Evolutionary conservation across 2,888 invertebrate genomes (phyloP), one percentile per base, ranked within the genome.

Genomic region (Diabrotica balteata): DNA sequence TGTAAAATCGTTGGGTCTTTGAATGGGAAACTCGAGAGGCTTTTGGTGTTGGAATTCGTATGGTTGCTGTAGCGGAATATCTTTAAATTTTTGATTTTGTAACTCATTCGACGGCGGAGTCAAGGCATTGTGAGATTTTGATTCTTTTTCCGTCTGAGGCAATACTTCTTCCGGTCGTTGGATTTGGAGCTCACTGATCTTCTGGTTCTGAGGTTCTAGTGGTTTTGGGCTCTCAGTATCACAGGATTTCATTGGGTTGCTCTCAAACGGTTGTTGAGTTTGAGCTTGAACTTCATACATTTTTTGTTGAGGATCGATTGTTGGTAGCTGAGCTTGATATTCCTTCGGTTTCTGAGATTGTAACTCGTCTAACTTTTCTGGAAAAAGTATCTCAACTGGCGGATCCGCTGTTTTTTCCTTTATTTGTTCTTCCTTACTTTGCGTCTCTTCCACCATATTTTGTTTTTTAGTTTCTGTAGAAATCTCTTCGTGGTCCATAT

Each of bases 291-390:
- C 9, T 8, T 32, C 32, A 11, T 9, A 7, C 7, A 7, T 44
- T 5, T 11, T 55, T 45, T 55, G 55, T 60, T 32, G 60, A 17
- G 17, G 42, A 7, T 58, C 58, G 4, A 3, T 58, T 4, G 55
- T 58, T 4, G 55, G 44, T 44, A 44, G 10, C 3, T n/a, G 22
- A 2, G 43, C 49, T 51, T 51, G 44, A 49, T 17, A 4, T 7
- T 44, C 43, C 8, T 43, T 10, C 4, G 43, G 50, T 11, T 22
- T 43, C 32, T 59, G 59, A 60, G 43, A 17, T 8, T 42, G 44
- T 1, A 44, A 10, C 7, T 43, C 44, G 10, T 32, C 32, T 32
- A 32, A 32, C 32, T 32, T 32, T 32, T 32, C 32, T 32, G 32
- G 32, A 32, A 32, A 32, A 32, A 32, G 32, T 5, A 32, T 4